Evolutionary conservation across 2,113 vertebrate species (phyloP).

Genomic region (Prietella phreatophila): DNA sequence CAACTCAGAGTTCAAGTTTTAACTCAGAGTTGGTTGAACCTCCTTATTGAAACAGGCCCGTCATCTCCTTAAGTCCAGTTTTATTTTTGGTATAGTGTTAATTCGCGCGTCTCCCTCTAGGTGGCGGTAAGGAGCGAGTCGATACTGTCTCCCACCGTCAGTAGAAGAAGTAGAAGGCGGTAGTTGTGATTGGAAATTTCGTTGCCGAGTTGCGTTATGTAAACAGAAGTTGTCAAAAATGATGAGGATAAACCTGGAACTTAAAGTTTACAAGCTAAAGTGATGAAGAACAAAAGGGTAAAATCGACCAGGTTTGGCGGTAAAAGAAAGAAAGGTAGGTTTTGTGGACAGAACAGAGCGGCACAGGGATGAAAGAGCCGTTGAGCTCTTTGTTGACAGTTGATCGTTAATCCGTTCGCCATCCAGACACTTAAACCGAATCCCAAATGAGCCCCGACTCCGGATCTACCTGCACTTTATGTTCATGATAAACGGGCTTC

Average conservation of each 20-base stretch:
- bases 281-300: conserved; percentile 70
- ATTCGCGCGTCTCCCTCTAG: conserved; percentile 7
- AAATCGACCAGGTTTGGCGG: conserved; percentile 56
- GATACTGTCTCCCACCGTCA: not conserved
- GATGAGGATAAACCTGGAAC: conserved; percentile 5
- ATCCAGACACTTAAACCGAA: not conserved
- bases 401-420: not conserved
- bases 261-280: conserved; percentile 27
- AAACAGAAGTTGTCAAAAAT: conserved; percentile 9
- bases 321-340: conserved; percentile 67
- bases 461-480: not conserved
- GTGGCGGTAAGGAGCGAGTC: not conserved
- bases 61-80: no score
- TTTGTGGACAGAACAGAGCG: no score
- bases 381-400: conserved; percentile 9
- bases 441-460: not conserved
- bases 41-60: no score
- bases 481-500: no score
- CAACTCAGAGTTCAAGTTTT: no score
- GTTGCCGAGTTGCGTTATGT: conserved; percentile 46
- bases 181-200: conserved; percentile 12
- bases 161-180: conserved; percentile 33
- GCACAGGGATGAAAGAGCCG: not conserved
- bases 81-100: no score
- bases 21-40: no score